Evolutionary conservation across 2,888 invertebrate genomes (phyloP).

Genomic region (Thymelicus acteon): DNA sequence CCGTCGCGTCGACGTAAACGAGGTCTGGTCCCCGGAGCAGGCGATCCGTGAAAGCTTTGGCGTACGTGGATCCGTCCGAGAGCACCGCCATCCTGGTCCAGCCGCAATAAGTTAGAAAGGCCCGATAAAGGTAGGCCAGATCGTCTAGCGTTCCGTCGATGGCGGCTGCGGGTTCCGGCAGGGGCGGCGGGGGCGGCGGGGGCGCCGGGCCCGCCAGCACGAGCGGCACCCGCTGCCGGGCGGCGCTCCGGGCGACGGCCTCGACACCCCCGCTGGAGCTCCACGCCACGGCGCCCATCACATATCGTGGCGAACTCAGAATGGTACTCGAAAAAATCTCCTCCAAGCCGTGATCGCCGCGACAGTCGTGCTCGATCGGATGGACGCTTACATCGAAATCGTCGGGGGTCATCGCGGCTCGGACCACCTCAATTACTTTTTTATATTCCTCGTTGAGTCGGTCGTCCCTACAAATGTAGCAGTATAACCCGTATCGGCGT

Average conservation of each 20-base stretch:
- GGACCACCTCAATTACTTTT: not conserved
- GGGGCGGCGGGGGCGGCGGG: constrained; percentile 38
- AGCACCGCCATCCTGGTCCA: constrained; percentile 91
- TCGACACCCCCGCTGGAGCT: constrained; percentile 30
- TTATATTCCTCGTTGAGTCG: constrained; percentile 27
- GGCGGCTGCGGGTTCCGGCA: constrained; percentile 37
- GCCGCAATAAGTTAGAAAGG: constrained; percentile 52
- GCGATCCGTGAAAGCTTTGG: constrained; percentile 38
- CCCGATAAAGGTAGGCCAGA: constrained; percentile 42
- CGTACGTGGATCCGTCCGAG: constrained; percentile 79
- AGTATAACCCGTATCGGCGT: not conserved
- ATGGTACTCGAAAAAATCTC: not conserved
- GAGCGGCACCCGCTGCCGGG: constrained; percentile 34
- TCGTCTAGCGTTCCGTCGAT: constrained; percentile 42
- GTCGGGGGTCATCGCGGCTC: not conserved
- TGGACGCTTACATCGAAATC: not conserved
- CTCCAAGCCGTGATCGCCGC: not conserved
- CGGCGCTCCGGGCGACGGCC: constrained; percentile 6
- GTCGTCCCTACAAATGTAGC: constrained; percentile 45
- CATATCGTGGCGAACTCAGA: not conserved
- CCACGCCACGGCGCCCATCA: constrained; percentile 38
- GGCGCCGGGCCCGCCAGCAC: constrained; percentile 41
- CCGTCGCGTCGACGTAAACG: constrained; percentile 13
- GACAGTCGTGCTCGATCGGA: not conserved
- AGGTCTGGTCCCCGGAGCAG: constrained; percentile 19